These are phyloP conservation scores for Okamejei kenojei DNA, from an alignment of 2,797 vertebrate species.

Conservation along the genomic window DNA sequence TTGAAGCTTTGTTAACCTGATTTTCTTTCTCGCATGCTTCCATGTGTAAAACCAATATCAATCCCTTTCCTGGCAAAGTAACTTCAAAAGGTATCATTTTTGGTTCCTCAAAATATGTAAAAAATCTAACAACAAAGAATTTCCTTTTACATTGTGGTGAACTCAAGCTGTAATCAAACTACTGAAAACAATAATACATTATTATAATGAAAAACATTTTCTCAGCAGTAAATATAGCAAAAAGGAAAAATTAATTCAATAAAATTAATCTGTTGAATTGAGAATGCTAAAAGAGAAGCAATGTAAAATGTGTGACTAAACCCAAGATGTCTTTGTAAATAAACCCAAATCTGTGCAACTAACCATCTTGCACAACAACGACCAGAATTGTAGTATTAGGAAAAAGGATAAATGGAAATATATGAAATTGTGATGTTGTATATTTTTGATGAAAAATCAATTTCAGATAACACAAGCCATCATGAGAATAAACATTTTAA, in stretches of 20 bases:
- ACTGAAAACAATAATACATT: background rate
- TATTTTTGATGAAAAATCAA: background rate
- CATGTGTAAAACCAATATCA: background rate
- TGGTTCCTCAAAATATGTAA: background rate
- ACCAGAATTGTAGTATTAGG: background rate
- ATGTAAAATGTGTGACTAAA: background rate
- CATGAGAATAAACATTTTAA: background rate
- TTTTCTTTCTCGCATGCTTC: too few species aligned
- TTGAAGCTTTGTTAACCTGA: too few species aligned
- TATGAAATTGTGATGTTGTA: background rate
- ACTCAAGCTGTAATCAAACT: background rate
- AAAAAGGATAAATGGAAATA: background rate
- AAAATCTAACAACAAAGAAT: background rate
- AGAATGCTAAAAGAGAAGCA: background rate
- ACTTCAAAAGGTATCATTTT: background rate
- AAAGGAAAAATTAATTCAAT: background rate
- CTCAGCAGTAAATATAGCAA: background rate
- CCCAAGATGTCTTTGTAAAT: background rate
- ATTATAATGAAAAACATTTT: background rate
- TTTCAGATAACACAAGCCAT: background rate
- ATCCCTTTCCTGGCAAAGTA: background rate
- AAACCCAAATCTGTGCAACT: background rate
- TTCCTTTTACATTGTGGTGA: background rate
- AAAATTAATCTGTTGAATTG: background rate
- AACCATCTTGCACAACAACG: background rate